Conservation (phyloP, 2,888 invertebrate genomes). For the Drosophila ochracea region DNA sequence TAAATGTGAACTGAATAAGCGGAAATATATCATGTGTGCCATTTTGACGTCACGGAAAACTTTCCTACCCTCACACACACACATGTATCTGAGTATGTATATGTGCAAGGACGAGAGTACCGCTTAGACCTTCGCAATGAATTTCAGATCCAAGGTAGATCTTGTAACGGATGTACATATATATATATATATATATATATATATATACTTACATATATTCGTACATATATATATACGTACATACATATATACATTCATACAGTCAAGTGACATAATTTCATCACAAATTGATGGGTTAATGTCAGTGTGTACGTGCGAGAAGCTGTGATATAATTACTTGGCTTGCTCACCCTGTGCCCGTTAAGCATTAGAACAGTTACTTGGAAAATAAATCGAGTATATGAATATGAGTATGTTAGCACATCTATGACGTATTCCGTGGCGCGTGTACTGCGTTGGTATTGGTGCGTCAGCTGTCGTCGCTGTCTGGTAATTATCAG, state of each 20-base stretch:
- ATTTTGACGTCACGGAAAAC: constrained; percentile 51
- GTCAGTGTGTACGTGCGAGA: constrained; percentile 1
- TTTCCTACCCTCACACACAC: constrained; percentile 12
- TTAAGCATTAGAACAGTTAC: constrained; percentile 1
- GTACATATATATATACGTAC: not conserved
- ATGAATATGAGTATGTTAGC: constrained; percentile 24
- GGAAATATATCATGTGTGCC: constrained; percentile 8
- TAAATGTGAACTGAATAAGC: constrained; percentile 9
- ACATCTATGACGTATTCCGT: constrained; percentile 57
- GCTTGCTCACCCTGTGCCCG: constrained; percentile 4
- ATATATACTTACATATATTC: not conserved
- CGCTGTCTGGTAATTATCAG: constrained; percentile 39
- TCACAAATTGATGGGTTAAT: constrained; percentile 15
- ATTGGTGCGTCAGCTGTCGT: constrained; percentile 28
- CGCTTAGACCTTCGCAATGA: constrained; percentile 56
- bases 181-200: not conserved
- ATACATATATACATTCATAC: not conserved
- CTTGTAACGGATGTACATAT: not conserved
- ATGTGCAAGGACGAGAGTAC: constrained; percentile 30
- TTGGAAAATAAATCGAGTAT: not conserved
- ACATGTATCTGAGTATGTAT: not conserved
- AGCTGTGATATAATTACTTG: constrained; percentile 41
- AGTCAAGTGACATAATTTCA: constrained; percentile 62
- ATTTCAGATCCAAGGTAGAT: not conserved
- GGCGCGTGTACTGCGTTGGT: constrained; percentile 52